These are phyloP conservation scores for Ataeniobius toweri DNA, from an alignment of 2,797 vertebrate species.

Conservation along the genomic window DNA sequence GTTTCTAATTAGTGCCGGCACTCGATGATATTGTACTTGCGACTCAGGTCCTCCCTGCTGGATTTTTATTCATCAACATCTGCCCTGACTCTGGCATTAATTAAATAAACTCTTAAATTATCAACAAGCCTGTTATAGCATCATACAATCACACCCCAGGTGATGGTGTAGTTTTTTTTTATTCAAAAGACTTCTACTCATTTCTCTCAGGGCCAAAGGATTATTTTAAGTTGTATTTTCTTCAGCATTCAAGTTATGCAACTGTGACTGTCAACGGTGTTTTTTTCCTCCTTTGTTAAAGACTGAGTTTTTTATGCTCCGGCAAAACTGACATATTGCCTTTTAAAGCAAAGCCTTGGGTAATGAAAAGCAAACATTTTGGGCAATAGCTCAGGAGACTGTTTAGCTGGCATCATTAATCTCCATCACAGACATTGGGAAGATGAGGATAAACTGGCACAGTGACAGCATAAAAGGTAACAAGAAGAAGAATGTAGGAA, in stretches of 20 bases:
- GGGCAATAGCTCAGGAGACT: conserved; percentile 50
- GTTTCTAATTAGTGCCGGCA: conserved; percentile 61
- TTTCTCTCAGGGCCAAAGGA: conserved; percentile 23
- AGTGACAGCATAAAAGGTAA: conserved; percentile 51
- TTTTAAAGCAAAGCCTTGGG: conserved; percentile 46
- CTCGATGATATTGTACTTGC: conserved; percentile 55
- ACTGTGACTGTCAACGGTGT: neutral
- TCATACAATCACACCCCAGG: conserved; percentile 52
- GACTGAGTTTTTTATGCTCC: conserved; percentile 10
- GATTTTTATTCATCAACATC: conserved; percentile 65
- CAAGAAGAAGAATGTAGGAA: conserved; percentile 46
- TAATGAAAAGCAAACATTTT: conserved; percentile 55
- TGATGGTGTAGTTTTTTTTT: conserved; percentile 39
- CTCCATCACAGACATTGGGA: conserved; percentile 64
- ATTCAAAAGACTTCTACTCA: conserved; percentile 13
- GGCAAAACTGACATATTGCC: conserved; percentile 28
- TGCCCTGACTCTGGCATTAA: conserved; percentile 57
- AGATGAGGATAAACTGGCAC: conserved; percentile 64
- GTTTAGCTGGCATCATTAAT: conserved; percentile 66
- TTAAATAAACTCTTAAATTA: conserved; percentile 64
- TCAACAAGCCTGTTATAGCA: conserved; percentile 50
- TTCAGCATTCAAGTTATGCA: conserved; percentile 21
- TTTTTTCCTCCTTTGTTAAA: conserved; percentile 5
- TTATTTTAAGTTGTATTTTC: conserved; percentile 30
- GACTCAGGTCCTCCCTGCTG: conserved; percentile 42